Conservation (phyloP, 2,888 invertebrate species). For the Tenthredo mesomela region DNA sequence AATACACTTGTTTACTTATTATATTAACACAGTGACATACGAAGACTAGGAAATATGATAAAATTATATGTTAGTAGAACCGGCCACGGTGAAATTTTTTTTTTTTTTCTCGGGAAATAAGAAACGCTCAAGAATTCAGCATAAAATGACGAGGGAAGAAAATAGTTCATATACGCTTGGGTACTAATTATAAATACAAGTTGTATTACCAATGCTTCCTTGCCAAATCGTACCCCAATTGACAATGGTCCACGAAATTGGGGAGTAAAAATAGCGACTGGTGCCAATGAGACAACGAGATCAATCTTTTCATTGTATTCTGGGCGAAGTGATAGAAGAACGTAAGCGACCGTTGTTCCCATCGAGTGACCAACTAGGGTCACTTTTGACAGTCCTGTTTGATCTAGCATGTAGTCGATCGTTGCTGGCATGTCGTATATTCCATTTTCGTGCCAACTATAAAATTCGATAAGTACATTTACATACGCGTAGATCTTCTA, state of each 20-base stretch:
- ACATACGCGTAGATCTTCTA: not conserved
- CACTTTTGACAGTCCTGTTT: constrained; percentile 63
- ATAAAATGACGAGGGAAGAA: not conserved
- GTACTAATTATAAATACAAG: not conserved
- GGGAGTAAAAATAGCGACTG: constrained; percentile 66
- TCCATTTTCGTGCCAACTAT: constrained; percentile 70
- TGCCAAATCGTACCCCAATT: not conserved
- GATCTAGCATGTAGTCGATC: constrained; percentile 66
- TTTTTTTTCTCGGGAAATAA: not conserved
- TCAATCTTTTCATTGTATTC: constrained; percentile 70
- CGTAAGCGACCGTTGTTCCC: constrained; percentile 67
- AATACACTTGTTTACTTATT: not conserved
- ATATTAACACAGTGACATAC: not conserved
- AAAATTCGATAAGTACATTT: not conserved
- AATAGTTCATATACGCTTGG: not conserved
- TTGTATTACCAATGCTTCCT: constrained; percentile 20
- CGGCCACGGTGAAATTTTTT: not conserved
- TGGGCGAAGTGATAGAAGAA: constrained; percentile 68
- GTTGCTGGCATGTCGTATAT: constrained; percentile 65
- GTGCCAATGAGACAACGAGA: constrained; percentile 66
- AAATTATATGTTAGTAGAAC: not conserved
- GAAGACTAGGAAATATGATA: not conserved
- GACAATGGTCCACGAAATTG: constrained; percentile 33
- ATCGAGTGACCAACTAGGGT: constrained; percentile 70
- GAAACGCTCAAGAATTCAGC: not conserved